These are phyloP conservation scores for Coracopsis vasa DNA, from an alignment of 2,113 vertebrate genomes.

Conservation along the genomic window DNA sequence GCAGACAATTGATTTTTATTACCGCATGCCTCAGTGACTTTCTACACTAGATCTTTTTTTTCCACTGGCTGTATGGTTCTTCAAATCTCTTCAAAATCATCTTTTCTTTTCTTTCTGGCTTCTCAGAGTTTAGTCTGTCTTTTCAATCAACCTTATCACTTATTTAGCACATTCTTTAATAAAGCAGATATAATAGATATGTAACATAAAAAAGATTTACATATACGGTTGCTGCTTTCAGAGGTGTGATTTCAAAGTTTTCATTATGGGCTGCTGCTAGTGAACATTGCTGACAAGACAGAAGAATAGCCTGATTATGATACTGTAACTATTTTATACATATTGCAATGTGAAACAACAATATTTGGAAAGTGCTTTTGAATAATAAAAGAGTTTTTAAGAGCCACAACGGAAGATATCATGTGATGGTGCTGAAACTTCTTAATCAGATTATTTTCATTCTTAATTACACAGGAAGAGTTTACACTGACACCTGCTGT, in stretches of 20 bases:
- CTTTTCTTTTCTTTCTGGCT: background rate
- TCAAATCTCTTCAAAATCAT: background rate
- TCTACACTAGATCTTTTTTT: background rate
- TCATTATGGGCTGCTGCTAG: background rate
- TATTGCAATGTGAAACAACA: background rate
- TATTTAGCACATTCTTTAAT: background rate
- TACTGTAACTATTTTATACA: background rate
- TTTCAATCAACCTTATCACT: background rate
- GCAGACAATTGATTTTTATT: conserved; percentile 58
- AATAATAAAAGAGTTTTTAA: background rate
- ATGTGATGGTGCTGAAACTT: background rate
- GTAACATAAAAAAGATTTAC: background rate
- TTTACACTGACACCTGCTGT: conserved; percentile 55
- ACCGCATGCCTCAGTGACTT: background rate
- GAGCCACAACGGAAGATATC: background rate
- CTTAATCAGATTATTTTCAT: background rate
- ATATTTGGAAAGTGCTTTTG: background rate
- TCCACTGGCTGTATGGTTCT: background rate
- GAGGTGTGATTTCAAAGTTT: background rate
- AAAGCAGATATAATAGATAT: background rate
- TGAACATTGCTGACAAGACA: background rate
- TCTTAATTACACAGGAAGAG: conserved; percentile 5
- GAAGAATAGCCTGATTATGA: background rate
- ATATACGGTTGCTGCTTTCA: background rate
- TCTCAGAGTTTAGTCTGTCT: background rate